Conservation (phyloP, 2,113 vertebrate genomes). For the Marmota monax region DNA sequence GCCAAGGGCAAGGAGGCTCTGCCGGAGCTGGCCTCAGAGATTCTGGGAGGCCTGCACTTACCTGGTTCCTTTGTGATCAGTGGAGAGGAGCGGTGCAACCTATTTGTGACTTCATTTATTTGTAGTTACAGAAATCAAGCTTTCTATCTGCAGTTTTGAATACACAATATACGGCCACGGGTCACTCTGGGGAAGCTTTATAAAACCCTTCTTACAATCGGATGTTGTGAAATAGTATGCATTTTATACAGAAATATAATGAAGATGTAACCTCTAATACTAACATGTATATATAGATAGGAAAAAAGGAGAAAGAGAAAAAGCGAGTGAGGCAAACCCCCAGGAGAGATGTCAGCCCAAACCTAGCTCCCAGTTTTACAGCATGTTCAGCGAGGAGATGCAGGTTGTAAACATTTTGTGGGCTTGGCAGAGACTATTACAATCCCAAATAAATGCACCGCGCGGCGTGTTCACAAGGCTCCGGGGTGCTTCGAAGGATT, state of each 20-base stretch:
- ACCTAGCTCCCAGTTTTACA: conserved; percentile 58
- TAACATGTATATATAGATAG: neutral
- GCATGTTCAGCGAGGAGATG: neutral
- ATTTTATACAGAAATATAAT: neutral
- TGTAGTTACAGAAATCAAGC: neutral
- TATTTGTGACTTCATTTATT: neutral
- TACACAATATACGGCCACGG: neutral
- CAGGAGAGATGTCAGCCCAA: conserved; percentile 47
- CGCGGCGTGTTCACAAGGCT: neutral
- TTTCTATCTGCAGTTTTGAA: neutral
- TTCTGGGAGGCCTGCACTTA: neutral
- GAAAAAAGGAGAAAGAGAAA: neutral
- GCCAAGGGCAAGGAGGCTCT: conserved; percentile 69
- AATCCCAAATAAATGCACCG: conserved; percentile 71
- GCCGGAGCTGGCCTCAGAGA: neutral
- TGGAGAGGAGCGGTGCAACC: neutral
- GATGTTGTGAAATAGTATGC: neutral
- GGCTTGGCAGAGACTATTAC: conserved; percentile 69
- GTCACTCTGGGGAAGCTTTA: neutral
- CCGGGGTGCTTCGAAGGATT: neutral
- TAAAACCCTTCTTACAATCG: conserved; percentile 47
- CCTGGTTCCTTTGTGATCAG: neutral
- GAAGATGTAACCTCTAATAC: neutral
- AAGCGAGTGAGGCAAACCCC: neutral
- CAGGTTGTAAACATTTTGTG: conserved; percentile 79